phyloP scores from a whole-genome alignment of 2,888 invertebrate genomes.

The Callinectes sapidus region DNA sequence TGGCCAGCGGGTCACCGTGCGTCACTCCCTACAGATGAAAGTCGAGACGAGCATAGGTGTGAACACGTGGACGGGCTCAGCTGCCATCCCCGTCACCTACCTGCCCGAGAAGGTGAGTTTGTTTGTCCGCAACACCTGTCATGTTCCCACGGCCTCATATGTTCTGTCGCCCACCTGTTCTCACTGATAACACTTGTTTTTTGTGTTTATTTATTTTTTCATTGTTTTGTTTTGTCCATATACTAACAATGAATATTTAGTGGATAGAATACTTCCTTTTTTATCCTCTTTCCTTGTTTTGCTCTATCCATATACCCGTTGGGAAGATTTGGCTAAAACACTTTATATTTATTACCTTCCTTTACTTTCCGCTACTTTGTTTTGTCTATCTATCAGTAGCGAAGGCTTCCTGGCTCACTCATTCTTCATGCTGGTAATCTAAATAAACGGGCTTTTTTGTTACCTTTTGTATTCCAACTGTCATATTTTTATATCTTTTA shows the following conservation, averaged over 20 bases:
- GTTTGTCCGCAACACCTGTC: neutral
- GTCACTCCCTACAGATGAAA: slow-evolving; percentile 75
- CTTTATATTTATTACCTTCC: too few relatives aligned
- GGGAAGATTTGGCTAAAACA: too few relatives aligned
- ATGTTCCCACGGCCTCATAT: neutral
- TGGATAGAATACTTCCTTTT: neutral
- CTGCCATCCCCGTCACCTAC: slow-evolving; percentile 76
- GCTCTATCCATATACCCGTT: neutral
- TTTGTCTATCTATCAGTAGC: neutral
- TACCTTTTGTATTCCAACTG: neutral
- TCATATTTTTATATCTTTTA: neutral
- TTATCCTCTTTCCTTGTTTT: neutral
- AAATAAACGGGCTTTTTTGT: neutral
- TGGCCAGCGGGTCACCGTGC: slow-evolving; percentile 76
- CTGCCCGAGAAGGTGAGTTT: slow-evolving; percentile 35
- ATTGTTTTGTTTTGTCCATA: neutral
- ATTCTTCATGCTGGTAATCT: neutral
- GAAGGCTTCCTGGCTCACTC: neutral
- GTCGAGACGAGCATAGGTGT: slow-evolving; percentile 74
- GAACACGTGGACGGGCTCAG: slow-evolving; percentile 76
- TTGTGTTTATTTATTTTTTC: neutral
- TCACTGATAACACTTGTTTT: neutral
- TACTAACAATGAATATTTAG: too few relatives aligned
- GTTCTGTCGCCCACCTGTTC: neutral
- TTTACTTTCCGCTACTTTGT: too few relatives aligned